Percentiles rank a stretch among this genome's conserved stretches.
Conservation (phyloP, 2,797 vertebrate species). For the Pristis pectinata region DNA sequence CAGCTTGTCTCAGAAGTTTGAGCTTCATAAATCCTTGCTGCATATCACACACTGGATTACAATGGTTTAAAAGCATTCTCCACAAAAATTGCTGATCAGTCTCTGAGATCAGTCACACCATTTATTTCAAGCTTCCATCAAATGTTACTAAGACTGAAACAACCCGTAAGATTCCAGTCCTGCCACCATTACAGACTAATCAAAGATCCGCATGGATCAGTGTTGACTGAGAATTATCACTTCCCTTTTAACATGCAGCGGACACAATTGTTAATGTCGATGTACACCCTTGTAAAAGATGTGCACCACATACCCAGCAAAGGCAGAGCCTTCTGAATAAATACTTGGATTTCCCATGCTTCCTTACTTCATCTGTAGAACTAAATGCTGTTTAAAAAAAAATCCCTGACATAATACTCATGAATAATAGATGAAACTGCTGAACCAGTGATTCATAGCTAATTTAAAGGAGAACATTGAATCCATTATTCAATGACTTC, state of each 20-base stretch:
- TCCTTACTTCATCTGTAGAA: not conserved
- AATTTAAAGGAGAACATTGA: not conserved
- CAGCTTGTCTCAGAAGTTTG: not conserved
- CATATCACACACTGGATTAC: not conserved
- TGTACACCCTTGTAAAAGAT: not conserved
- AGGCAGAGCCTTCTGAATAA: not conserved
- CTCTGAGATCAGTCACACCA: too few relatives aligned
- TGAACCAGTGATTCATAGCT: slow-evolving; percentile 6
- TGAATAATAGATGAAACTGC: slow-evolving; percentile 20
- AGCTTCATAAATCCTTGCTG: not conserved
- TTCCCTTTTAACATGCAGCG: not conserved
- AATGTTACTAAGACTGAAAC: not conserved
- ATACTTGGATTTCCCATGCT: not conserved
- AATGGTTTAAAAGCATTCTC: too few relatives aligned
- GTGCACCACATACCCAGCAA: not conserved
- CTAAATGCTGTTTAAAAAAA: not conserved
- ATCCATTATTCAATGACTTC: slow-evolving; percentile 25
- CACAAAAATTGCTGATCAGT: not conserved
- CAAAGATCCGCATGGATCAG: not conserved
- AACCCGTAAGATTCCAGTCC: not conserved
- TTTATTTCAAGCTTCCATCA: not conserved
- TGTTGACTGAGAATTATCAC: not conserved
- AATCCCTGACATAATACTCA: not conserved
- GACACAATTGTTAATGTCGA: not conserved
- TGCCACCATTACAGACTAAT: not conserved